phyloP scores from a whole-genome alignment of 2,888 invertebrate species.

The Cheilosia vernalis region DNA sequence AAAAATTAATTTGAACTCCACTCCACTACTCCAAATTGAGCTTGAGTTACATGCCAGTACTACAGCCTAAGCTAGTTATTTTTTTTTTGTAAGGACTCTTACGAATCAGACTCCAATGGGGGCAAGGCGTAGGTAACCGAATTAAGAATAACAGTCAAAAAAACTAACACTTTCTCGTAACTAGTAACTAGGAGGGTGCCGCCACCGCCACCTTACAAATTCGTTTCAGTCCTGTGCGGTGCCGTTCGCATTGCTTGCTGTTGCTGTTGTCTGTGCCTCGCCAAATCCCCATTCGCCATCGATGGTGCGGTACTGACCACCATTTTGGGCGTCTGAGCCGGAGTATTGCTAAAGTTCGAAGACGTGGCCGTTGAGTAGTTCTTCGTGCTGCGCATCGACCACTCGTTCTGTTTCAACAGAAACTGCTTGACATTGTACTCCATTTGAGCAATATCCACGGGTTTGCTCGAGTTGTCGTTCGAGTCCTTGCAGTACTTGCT shows the following conservation, averaged over 20 bases:
- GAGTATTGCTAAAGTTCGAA: conserved; percentile 64
- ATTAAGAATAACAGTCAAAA: conserved; percentile 31
- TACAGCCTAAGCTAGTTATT: conserved; percentile 50
- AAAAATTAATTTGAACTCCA: conserved; percentile 37
- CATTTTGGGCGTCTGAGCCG: conserved; percentile 52
- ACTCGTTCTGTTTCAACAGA: conserved; percentile 85
- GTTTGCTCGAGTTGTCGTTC: conserved; percentile 81
- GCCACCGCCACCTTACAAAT: conserved; percentile 79
- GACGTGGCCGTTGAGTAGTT: conserved; percentile 62
- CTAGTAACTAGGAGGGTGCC: neutral
- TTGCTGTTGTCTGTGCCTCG: conserved; percentile 46
- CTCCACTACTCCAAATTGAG: conserved; percentile 20
- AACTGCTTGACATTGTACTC: conserved; percentile 91
- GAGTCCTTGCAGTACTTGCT: conserved; percentile 82
- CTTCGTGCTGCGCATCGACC: conserved; percentile 81
- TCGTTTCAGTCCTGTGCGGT: conserved; percentile 83
- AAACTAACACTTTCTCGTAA: conserved; percentile 4
- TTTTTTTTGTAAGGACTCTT: conserved; percentile 23
- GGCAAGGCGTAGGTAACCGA: conserved; percentile 50
- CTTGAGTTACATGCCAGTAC: conserved; percentile 3
- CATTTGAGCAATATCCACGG: conserved; percentile 88
- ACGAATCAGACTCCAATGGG: conserved; percentile 18
- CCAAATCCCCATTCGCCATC: conserved; percentile 58
- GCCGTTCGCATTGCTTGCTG: conserved; percentile 76
- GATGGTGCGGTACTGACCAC: conserved; percentile 8